Conservation (phyloP, 2,797 vertebrate species). For the Falco biarmicus region DNA sequence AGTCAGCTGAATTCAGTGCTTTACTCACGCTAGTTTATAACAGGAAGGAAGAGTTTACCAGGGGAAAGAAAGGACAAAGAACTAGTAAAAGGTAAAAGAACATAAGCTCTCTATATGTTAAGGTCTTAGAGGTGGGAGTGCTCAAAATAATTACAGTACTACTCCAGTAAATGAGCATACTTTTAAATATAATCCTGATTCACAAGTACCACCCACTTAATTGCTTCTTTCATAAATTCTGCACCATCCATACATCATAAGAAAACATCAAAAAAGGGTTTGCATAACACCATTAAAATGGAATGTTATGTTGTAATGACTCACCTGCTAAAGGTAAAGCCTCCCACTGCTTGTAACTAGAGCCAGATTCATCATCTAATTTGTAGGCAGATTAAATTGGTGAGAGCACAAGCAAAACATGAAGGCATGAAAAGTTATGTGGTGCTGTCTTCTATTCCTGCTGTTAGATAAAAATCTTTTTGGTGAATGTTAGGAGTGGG, state of each 20-base stretch:
- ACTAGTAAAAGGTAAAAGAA: neutral
- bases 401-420: neutral
- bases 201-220: conserved; percentile 21
- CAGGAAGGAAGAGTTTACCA: neutral
- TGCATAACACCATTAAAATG: conserved; percentile 16
- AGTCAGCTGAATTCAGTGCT: neutral
- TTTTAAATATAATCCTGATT: conserved; percentile 58
- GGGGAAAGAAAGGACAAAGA: neutral
- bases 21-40: neutral
- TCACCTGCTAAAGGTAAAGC: conserved; percentile 52
- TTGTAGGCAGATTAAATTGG: neutral
- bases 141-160: conserved; percentile 6
- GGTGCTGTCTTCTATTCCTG: neutral
- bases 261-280: conserved; percentile 37
- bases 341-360: neutral
- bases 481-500: neutral
- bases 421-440: neutral
- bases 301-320: conserved; percentile 35
- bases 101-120: neutral
- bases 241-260: neutral
- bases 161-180: neutral
- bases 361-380: conserved; percentile 2
- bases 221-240: conserved; percentile 59
- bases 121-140: neutral
- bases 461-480: neutral